Conservation (phyloP, 2,113 vertebrate genomes). For the Stigmatopora argus region DNA sequence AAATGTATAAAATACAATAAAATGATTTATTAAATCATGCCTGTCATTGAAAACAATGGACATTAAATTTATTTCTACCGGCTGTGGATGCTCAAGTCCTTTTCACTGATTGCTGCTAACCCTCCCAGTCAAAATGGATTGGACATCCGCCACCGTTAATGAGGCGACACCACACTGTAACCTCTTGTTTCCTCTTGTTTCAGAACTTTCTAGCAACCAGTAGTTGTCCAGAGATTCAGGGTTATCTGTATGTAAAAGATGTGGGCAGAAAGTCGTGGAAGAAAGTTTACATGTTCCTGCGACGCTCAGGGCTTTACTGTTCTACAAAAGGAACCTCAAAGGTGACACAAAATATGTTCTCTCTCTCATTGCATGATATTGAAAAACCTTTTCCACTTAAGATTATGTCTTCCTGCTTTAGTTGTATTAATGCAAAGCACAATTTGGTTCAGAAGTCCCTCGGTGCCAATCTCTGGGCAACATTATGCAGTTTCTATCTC, state of each 20-base stretch:
- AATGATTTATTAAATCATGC: too few relatives aligned
- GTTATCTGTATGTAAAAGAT: slow-evolving; percentile 90
- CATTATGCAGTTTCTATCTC: slow-evolving; percentile 28
- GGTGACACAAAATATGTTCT: slow-evolving; percentile 60
- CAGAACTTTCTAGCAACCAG: slow-evolving; percentile 92
- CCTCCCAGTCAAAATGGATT: too few relatives aligned
- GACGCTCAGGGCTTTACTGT: slow-evolving; percentile 92
- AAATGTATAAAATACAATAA: too few relatives aligned
- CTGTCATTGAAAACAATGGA: too few relatives aligned
- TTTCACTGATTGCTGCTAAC: too few relatives aligned
- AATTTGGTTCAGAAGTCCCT: slow-evolving; percentile 7
- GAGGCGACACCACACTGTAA: neutral
- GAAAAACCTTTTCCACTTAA: slow-evolving; percentile 1
- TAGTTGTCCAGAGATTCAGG: slow-evolving; percentile 96
- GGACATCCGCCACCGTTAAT: neutral
- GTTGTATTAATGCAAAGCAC: neutral
- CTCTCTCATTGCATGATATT: neutral
- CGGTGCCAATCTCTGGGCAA: slow-evolving; percentile 9
- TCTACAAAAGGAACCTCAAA: slow-evolving; percentile 96
- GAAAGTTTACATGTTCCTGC: slow-evolving; percentile 87
- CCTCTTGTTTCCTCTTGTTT: slow-evolving; percentile 6
- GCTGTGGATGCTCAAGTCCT: too few relatives aligned
- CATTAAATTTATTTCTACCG: too few relatives aligned
- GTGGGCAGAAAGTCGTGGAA: slow-evolving; percentile 94
- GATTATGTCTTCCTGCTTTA: neutral